phyloP scores from a whole-genome alignment of 2,113 vertebrate genomes.

The Engraulis encrasicolus region DNA sequence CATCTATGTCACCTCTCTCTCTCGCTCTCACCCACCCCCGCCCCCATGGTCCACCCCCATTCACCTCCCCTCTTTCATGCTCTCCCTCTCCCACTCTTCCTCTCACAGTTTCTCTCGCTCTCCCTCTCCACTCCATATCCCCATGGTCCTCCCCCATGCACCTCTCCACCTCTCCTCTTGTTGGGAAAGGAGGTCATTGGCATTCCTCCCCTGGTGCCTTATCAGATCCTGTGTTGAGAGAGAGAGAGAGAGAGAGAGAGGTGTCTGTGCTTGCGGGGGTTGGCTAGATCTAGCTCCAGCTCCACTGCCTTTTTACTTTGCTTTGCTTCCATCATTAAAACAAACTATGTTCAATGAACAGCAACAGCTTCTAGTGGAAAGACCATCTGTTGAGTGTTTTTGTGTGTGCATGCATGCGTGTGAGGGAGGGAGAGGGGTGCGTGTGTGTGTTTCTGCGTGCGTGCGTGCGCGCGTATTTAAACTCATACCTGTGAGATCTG shows the following conservation, averaged over 20 bases:
- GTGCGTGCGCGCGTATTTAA: slow-evolving; percentile 4
- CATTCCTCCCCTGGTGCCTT: slow-evolving; percentile 27
- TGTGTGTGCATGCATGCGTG: no score
- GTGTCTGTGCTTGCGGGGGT: neutral
- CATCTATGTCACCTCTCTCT: no score
- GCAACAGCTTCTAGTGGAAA: no score
- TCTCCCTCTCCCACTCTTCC: neutral
- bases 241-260: no score
- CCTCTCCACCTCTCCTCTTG: slow-evolving; percentile 30
- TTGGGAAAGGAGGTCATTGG: slow-evolving; percentile 20
- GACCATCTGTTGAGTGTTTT: no score
- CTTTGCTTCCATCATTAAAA: no score
- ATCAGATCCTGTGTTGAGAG: slow-evolving; percentile 14
- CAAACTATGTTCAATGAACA: no score
- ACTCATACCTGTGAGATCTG: slow-evolving; percentile 50
- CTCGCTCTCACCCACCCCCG: no score
- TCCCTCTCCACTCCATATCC: neutral
- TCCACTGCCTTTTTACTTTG: neutral
- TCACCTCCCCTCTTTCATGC: no score
- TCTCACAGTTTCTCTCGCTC: neutral
- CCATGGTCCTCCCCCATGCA: neutral
- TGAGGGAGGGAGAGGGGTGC: neutral
- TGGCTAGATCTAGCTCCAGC: no score
- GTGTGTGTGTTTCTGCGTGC: neutral
- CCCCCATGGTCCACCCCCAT: no score